phyloP scores from a whole-genome alignment of 2,888 invertebrate species.

The Drosophila falleni region DNA sequence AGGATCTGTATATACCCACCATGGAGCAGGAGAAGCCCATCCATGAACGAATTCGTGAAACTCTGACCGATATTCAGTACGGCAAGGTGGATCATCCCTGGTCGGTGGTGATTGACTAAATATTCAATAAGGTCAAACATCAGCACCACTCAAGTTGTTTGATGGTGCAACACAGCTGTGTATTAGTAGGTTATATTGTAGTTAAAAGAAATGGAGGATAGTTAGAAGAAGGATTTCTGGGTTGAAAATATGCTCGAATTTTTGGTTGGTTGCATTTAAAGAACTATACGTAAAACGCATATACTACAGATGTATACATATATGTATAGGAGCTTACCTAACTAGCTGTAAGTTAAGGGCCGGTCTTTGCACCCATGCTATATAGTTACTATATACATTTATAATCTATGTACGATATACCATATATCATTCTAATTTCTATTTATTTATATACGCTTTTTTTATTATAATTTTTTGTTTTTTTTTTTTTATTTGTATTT shows the following conservation, averaged over 20 bases:
- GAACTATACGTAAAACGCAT: constrained; percentile 44
- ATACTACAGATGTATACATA: constrained; percentile 28
- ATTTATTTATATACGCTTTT: constrained; percentile 49
- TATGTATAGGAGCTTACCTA: constrained; percentile 20
- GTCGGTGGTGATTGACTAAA: constrained; percentile 89
- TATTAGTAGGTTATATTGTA: constrained; percentile 79
- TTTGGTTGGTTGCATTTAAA: constrained; percentile 62
- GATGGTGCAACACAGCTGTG: constrained; percentile 56
- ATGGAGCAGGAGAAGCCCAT: constrained; percentile 91
- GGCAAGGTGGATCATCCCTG: constrained; percentile 94
- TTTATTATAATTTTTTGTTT: constrained; percentile 23
- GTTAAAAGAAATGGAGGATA: constrained; percentile 31
- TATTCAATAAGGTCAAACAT: background rate
- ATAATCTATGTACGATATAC: constrained; percentile 23
- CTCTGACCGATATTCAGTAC: constrained; percentile 95
- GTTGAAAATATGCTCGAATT: constrained; percentile 75
- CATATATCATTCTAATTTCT: constrained; percentile 40
- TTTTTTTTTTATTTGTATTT: constrained; percentile 11
- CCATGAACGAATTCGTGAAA: constrained; percentile 90
- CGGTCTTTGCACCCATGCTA: constrained; percentile 50
- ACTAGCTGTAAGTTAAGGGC: constrained; percentile 39
- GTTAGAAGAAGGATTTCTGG: constrained; percentile 39
- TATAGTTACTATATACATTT: constrained; percentile 48
- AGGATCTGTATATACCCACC: constrained; percentile 90
- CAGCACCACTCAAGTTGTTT: background rate